Conservation (phyloP, 2,797 vertebrate species). For the Hydrophis major region DNA sequence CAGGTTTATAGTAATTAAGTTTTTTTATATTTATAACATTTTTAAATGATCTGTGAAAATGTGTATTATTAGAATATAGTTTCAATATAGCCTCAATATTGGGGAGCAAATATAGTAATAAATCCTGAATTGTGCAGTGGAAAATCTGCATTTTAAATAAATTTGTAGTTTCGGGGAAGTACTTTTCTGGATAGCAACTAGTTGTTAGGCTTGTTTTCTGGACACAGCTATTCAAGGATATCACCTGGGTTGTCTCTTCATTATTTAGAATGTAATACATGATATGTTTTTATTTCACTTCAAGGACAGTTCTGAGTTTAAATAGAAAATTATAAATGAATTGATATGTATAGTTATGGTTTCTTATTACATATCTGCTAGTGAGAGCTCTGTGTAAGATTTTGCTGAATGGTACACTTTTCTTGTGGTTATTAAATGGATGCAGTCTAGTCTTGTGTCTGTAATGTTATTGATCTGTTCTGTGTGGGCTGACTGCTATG, state of each 20-base stretch:
- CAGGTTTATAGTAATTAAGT: not conserved
- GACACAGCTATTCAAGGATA: not conserved
- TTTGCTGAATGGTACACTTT: conserved; percentile 75
- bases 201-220: conserved; percentile 54
- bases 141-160: not conserved
- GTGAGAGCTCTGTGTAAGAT: conserved; percentile 56
- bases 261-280: not conserved
- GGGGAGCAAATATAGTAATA: not conserved
- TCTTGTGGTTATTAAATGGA: conserved; percentile 79
- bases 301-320: fast-evolving
- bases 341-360: conserved; percentile 50
- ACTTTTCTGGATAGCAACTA: conserved; percentile 64
- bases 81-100: not conserved
- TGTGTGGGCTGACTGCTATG: conserved; percentile 70
- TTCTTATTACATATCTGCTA: conserved; percentile 46
- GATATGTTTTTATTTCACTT: fast-evolving
- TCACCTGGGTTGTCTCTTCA: not conserved
- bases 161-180: conserved; percentile 9
- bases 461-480: conserved; percentile 77
- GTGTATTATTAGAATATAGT: not conserved
- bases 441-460: conserved; percentile 77
- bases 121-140: not conserved
- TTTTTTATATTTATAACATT: not conserved
- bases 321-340: conserved; percentile 18
- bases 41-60: not conserved